phyloP scores from a whole-genome alignment of 2,113 vertebrate genomes.

The Spizaetus ornatus region DNA sequence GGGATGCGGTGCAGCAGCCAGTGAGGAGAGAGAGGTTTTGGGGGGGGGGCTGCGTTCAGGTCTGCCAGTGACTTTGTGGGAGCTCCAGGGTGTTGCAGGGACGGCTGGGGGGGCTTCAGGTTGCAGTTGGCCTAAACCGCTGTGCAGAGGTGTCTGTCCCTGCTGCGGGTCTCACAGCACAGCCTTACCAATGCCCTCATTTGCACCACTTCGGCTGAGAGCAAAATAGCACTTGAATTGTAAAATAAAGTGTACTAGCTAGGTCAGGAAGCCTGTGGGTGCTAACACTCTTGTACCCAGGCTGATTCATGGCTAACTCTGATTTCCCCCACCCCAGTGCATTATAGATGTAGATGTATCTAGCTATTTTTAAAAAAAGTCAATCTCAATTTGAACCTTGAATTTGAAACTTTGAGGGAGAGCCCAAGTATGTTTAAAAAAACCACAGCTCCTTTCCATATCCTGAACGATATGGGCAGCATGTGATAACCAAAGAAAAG shows the following conservation, averaged over 20 bases:
- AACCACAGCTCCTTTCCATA: not conserved
- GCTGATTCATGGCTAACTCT: not conserved
- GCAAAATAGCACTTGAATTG: not conserved
- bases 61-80: not conserved
- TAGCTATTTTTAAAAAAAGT: not conserved
- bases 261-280: not conserved
- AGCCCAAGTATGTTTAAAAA: not conserved
- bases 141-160: not conserved
- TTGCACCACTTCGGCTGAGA: not conserved
- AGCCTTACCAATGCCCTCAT: not conserved
- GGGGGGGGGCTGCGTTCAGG: no score
- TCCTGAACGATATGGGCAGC: not conserved
- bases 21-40: not conserved
- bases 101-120: rapidly evolving
- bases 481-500: not conserved
- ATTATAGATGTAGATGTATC: rapidly evolving
- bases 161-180: rapidly evolving
- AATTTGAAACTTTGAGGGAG: not conserved
- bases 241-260: not conserved
- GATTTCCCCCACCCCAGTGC: not conserved
- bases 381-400: not conserved
- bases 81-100: not conserved
- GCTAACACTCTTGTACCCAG: no score
- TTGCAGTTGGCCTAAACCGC: rapidly evolving
- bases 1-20: not conserved